Conservation (phyloP, 2,113 vertebrate genomes). For the Perognathus longimembris region DNA sequence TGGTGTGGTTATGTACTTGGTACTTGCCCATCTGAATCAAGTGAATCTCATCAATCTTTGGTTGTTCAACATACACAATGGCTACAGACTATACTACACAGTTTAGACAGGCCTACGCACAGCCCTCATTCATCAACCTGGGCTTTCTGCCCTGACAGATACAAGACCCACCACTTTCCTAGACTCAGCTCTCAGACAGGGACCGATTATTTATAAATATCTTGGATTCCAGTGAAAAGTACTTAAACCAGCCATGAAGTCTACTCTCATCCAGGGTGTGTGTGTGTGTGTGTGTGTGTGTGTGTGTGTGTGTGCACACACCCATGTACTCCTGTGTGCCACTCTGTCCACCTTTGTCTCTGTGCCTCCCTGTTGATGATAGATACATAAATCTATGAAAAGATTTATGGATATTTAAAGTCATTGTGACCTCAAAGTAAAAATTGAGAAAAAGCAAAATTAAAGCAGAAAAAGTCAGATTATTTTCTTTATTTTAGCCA, state of each 20-base stretch:
- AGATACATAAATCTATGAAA: neutral
- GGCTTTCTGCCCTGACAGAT: neutral
- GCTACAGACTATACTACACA: neutral
- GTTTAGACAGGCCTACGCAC: fast-evolving
- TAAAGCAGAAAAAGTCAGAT: neutral
- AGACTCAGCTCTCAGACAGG: neutral
- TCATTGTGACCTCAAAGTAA: neutral
- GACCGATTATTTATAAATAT: neutral
- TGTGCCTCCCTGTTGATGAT: too few species aligned
- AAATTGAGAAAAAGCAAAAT: neutral
- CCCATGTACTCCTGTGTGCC: too few species aligned
- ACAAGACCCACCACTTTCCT: neutral
- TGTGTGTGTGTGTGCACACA: too few species aligned
- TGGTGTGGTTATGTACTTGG: neutral
- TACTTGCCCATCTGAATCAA: neutral
- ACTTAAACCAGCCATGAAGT: neutral
- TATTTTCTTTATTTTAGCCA: neutral
- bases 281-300: neutral
- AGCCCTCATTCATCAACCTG: neutral
- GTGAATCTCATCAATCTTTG: neutral
- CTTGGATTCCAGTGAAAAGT: neutral
- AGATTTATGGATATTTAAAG: neutral
- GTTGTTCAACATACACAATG: neutral
- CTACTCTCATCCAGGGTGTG: neutral
- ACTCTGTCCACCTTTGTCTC: too few species aligned